phyloP scores from a whole-genome alignment of 2,888 invertebrate species.

The Leucoma salicis region DNA sequence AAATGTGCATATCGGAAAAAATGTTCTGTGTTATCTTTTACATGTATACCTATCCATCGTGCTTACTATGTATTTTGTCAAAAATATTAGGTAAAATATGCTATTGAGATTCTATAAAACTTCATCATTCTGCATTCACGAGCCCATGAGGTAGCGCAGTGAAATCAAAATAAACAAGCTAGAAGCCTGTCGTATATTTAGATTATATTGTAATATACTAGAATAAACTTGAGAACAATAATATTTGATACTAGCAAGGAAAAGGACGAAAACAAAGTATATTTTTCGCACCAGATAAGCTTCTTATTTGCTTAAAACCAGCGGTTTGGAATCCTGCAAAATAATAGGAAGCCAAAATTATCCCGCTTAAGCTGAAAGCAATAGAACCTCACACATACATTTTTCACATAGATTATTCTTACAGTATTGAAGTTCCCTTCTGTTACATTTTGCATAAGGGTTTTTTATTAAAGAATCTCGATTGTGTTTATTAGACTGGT shows the following conservation, averaged over 20 bases:
- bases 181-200: neutral
- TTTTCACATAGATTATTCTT: slow-evolving; percentile 39
- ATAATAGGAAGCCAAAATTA: slow-evolving; percentile 46
- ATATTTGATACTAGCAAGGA: slow-evolving; percentile 17
- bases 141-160: neutral
- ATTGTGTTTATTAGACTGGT: slow-evolving; percentile 20
- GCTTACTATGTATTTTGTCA: too few relatives aligned
- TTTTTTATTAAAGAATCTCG: slow-evolving; percentile 11
- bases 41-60: neutral
- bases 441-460: slow-evolving; percentile 16
- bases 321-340: slow-evolving; percentile 39
- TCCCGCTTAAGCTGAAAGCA: slow-evolving; percentile 40
- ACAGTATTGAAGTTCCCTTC: slow-evolving; percentile 22
- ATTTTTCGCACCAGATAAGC: slow-evolving; percentile 38
- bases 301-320: slow-evolving; percentile 44
- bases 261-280: slow-evolving; percentile 28
- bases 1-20: too few relatives aligned
- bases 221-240: slow-evolving; percentile 6
- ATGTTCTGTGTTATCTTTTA: neutral
- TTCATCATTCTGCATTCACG: neutral
- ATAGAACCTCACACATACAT: slow-evolving; percentile 36
- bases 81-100: neutral
- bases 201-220: slow-evolving; percentile 6
- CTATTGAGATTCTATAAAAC: neutral
- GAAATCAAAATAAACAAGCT: slow-evolving; percentile 3